These are phyloP conservation scores for Lethocerus indicus DNA, from an alignment of 1,140 invertebrate species.

Conservation along the genomic window DNA sequence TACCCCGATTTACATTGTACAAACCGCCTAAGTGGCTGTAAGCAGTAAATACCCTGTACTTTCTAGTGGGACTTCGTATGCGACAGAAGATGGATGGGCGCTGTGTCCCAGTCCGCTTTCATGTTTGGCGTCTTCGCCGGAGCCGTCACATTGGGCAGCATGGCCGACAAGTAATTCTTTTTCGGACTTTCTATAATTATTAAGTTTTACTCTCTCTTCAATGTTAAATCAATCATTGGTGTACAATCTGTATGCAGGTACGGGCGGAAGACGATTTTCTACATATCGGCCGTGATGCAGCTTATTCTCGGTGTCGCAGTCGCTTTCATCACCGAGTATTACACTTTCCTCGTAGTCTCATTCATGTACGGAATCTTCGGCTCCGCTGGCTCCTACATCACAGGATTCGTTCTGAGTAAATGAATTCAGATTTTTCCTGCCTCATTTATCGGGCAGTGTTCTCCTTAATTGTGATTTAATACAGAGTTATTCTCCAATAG, in stretches of 20 bases:
- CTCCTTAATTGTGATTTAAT: not conserved
- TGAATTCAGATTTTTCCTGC: constrained; percentile 1
- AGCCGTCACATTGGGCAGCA: constrained; percentile 61
- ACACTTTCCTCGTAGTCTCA: constrained; percentile 44
- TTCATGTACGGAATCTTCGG: constrained; percentile 66
- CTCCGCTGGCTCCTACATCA: constrained; percentile 67
- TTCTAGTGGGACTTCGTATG: constrained; percentile 69
- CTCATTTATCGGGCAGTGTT: not conserved
- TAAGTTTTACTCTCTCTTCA: no score
- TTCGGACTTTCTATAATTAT: not conserved
- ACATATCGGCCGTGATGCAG: constrained; percentile 51
- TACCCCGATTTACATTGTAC: no score
- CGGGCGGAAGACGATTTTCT: constrained; percentile 65
- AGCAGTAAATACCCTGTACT: not conserved
- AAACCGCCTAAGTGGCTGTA: no score
- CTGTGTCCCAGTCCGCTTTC: constrained; percentile 59
- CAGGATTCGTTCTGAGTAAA: constrained; percentile 58
- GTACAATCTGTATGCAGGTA: no score
- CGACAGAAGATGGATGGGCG: constrained; percentile 57
- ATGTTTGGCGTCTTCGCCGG: constrained; percentile 84
- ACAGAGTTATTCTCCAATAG: constrained; percentile 20
- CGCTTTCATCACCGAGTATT: constrained; percentile 57
- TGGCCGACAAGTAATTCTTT: constrained; percentile 68
- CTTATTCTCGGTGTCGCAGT: constrained; percentile 49
- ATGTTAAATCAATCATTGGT: no score